Conservation (phyloP, 2,113 vertebrate genomes). For the Anoplopoma fimbria region DNA sequence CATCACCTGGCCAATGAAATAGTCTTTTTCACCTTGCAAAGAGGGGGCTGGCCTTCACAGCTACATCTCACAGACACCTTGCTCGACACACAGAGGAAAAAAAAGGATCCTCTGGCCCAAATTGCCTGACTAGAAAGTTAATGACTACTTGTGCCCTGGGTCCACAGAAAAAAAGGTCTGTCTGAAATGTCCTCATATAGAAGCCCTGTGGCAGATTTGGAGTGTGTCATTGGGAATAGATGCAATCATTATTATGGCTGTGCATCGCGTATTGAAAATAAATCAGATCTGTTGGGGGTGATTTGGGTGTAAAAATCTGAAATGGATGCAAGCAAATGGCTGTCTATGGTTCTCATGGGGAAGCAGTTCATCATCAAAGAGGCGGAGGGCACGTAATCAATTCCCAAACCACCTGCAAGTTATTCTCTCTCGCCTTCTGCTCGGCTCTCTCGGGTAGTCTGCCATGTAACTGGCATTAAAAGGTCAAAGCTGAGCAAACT, state of each 20-base stretch:
- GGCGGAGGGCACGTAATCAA: slow-evolving; percentile 51
- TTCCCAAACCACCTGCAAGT: slow-evolving; percentile 38
- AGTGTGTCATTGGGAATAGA: slow-evolving; percentile 49
- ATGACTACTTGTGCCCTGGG: slow-evolving; percentile 62
- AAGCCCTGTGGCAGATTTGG: slow-evolving; percentile 26
- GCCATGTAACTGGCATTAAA: slow-evolving; percentile 65
- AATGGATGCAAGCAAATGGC: slow-evolving; percentile 23
- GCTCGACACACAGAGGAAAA: slow-evolving; percentile 54
- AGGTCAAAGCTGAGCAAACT: slow-evolving; percentile 73
- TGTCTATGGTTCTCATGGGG: slow-evolving; percentile 23
- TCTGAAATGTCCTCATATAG: slow-evolving; percentile 39
- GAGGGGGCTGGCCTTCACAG: slow-evolving; percentile 45
- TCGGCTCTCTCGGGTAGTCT: slow-evolving; percentile 41
- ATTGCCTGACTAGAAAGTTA: slow-evolving; percentile 80
- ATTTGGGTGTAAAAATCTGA: not conserved
- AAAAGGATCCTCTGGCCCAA: slow-evolving; percentile 68
- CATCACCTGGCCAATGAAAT: slow-evolving; percentile 76
- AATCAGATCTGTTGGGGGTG: slow-evolving; percentile 17
- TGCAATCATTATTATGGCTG: slow-evolving; percentile 39
- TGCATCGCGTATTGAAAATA: slow-evolving; percentile 12
- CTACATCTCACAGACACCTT: slow-evolving; percentile 49
- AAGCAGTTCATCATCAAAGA: slow-evolving; percentile 53
- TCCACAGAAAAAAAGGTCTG: slow-evolving; percentile 44
- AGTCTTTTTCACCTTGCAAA: slow-evolving; percentile 67
- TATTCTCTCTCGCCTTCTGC: slow-evolving; percentile 34